Evolutionary conservation across 2,797 vertebrate genomes (phyloP).

Genomic region (Pangasius macronema): DNA sequence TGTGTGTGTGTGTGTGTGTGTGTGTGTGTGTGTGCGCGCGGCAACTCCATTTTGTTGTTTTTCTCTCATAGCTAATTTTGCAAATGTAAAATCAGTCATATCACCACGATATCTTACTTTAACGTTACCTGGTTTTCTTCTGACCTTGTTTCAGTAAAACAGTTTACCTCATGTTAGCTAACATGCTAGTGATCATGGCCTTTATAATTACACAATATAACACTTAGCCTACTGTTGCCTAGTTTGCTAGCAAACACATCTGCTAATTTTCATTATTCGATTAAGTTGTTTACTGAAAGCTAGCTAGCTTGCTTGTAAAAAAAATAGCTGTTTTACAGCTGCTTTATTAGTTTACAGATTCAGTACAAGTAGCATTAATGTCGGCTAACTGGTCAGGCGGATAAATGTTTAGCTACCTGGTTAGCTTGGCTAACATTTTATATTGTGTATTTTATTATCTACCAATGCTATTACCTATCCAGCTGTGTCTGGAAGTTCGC

Average conservation of each 20-base stretch:
- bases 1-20: not conserved
- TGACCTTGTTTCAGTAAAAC: not conserved
- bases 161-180: not conserved
- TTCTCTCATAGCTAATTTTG: not conserved
- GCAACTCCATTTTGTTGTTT: not conserved
- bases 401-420: not conserved
- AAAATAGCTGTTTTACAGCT: not conserved
- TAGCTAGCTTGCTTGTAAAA: not conserved
- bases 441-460: not conserved
- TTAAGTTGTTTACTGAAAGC: not conserved
- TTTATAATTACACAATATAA: not conserved
- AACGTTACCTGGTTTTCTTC: not conserved
- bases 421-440: not conserved
- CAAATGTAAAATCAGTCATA: not conserved
- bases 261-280: not conserved
- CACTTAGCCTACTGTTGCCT: not conserved
- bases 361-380: not conserved
- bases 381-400: too few species aligned
- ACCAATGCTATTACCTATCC: not conserved
- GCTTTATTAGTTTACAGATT: not conserved
- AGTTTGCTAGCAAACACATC: not conserved
- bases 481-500: not conserved
- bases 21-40: not conserved
- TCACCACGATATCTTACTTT: not conserved
- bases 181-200: not conserved